Base-by-base conservation (phyloP, 2,113 vertebrate species). In the Bolborhynchus lineola region DNA sequence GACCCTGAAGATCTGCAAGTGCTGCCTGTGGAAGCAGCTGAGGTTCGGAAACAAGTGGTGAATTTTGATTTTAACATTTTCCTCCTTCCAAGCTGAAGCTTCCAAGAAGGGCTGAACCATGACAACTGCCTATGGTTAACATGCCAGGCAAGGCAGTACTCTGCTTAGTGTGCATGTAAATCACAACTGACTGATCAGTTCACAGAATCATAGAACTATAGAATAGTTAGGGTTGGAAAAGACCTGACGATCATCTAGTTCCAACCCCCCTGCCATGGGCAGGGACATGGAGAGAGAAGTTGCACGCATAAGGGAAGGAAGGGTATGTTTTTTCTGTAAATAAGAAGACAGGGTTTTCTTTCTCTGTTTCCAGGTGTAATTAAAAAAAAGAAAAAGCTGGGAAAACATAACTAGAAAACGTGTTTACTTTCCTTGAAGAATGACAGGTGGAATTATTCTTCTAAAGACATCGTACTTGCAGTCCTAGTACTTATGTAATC, bases 71-170 rank as follows among this genome's bases (percentile, higher is more conserved):
- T 97, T 92, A 97, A 92, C 74, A 55, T 97, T 97, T 96, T 95
- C 91, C 85, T 95, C 74, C 90, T 96, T 97, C 95, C 87, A 90
- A 77, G 39, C 62, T 46, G 98, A 98, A 98, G 93, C 94, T 98
- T 98, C 93, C 98, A 97, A 92, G 93, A 96, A 96, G 82, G 95
- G 96, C 67, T 96, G 95, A 98, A 97, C 92, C 33, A 79, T 39
- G 55, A 57, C 55, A 57, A 49, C 26, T 86, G 90, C 77, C 64
- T 68, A 25, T 98, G 97, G 98, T 97, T 98, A 97, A 98, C 83
- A 33, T 5, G 29, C 50, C 3, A 10, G 81, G 83, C 93, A 88
- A 86, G 81, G 50, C 55, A 65, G 78, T 28, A 16, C 57, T 88
- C 80, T 29, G 49, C 81, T 90, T 52, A 18, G 52, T 72, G 31